Conservation (phyloP, 2,797 vertebrate species). For the Antrozous pallidus region DNA sequence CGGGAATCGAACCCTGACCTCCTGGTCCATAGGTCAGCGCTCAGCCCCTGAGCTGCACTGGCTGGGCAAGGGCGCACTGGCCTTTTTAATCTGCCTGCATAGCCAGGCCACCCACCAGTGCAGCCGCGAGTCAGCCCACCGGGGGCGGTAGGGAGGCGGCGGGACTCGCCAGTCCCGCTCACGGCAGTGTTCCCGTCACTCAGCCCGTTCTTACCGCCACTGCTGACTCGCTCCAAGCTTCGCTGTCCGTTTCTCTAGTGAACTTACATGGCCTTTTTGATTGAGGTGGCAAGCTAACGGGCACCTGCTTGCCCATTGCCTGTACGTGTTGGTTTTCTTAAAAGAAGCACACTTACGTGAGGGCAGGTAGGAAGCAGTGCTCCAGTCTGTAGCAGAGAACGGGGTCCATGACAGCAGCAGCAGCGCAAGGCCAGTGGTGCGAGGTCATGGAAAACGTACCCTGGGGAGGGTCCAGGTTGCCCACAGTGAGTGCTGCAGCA, state of each 20-base stretch:
- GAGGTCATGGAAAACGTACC: too few species aligned
- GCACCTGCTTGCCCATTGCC: neutral
- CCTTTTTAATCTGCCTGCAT: neutral
- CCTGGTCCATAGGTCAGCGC: too few species aligned
- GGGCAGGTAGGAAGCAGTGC: neutral
- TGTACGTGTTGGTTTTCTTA: neutral
- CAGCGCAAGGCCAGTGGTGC: neutral
- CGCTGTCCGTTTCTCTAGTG: neutral
- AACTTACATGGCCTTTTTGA: neutral
- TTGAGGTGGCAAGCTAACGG: neutral
- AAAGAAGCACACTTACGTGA: neutral
- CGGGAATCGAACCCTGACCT: too few species aligned
- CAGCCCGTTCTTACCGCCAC: neutral
- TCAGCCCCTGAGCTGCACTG: too few species aligned
- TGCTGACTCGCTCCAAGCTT: neutral
- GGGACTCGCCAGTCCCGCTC: accelerated
- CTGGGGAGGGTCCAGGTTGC: neutral
- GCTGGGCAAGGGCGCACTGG: neutral
- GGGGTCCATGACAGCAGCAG: accelerated
- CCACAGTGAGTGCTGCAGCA: accelerated
- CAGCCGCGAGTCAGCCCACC: neutral
- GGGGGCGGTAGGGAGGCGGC: neutral
- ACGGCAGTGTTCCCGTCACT: too few species aligned
- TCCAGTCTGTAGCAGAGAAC: neutral
- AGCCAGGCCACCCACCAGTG: accelerated